A percentile compares a stretch with the other conserved stretches of the same genome.
Evolutionary conservation across 2,888 invertebrate genomes (phyloP).

Genomic region (Hirtodrosophila duncani): DNA sequence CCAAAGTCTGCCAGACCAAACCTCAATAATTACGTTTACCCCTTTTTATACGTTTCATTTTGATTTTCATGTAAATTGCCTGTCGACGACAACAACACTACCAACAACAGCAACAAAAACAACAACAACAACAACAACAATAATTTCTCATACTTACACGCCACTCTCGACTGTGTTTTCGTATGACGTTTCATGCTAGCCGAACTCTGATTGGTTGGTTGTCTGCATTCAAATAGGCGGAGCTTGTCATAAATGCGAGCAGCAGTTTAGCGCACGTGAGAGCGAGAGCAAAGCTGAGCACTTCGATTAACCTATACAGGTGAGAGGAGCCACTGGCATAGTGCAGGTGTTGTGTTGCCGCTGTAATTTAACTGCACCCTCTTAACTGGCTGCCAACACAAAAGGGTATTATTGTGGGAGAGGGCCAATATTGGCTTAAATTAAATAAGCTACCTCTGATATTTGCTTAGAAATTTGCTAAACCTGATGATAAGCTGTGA

Average conservation of each 20-base stretch:
- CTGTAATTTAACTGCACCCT: conserved; percentile 42
- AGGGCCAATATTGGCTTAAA: conserved; percentile 30
- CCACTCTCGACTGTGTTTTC: no score
- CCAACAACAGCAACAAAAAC: conserved; percentile 28
- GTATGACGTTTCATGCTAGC: not conserved
- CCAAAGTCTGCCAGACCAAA: conserved; percentile 6
- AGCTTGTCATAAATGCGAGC: conserved; percentile 2
- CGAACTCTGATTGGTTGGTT: conserved; percentile 13
- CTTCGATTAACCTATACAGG: conserved; percentile 9
- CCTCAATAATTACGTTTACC: not conserved
- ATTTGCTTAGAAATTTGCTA: conserved; percentile 25
- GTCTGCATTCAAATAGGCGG: conserved; percentile 13
- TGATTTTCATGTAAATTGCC: conserved; percentile 71
- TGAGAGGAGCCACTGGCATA: conserved; percentile 44
- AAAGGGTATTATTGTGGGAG: no score
- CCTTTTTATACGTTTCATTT: conserved; percentile 59
- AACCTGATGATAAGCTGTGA: conserved; percentile 18
- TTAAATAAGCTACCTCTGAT: conserved; percentile 34
- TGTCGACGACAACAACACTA: conserved; percentile 67
- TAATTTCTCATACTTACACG: conserved; percentile 19
- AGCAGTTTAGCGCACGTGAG: not conserved
- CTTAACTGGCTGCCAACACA: conserved; percentile 16
- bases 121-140: conserved; percentile 12
- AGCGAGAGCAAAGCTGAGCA: not conserved
- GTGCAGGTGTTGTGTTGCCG: no score